A percentile compares a stretch with the other conserved stretches of the same genome.
phyloP scores from a whole-genome alignment of 2,113 vertebrate species.

The Myiozetetes cayanensis region DNA sequence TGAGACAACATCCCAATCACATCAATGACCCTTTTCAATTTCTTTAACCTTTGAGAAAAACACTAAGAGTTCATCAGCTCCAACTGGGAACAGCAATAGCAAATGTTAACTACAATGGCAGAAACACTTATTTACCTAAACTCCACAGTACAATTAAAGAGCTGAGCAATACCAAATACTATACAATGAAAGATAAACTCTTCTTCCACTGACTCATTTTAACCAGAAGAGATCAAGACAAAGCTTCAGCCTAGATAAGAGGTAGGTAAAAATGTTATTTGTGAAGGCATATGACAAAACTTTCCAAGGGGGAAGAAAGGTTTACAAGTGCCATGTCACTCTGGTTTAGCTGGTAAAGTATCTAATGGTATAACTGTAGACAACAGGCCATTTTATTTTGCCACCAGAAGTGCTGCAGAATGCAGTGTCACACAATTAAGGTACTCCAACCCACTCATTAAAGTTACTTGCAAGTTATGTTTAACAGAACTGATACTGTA shows the following conservation, averaged over 20 bases:
- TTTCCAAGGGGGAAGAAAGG: not conserved
- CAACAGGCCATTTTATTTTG: not conserved
- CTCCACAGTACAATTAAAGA: not conserved
- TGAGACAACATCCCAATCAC: not conserved
- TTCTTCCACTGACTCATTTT: not conserved
- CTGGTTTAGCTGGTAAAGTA: not conserved
- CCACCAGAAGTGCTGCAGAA: not conserved
- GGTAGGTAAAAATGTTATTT: not conserved
- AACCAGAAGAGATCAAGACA: not conserved
- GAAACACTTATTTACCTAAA: not conserved
- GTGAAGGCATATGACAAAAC: not conserved
- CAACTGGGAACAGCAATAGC: not conserved
- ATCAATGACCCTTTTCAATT: not conserved
- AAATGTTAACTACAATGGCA: not conserved
- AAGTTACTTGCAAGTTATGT: rapidly evolving
- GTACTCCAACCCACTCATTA: not conserved
- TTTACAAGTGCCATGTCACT: no score
- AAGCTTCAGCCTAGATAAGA: not conserved
- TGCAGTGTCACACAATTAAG: rapidly evolving
- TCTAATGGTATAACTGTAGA: not conserved
- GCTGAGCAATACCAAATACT: not conserved
- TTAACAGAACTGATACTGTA: not conserved
- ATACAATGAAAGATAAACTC: not conserved
- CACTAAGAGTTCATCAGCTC: not conserved
- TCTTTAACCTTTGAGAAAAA: not conserved